Evolutionary conservation across 2,113 vertebrate genomes (phyloP).

Genomic region (Nannospalax galili): DNA sequence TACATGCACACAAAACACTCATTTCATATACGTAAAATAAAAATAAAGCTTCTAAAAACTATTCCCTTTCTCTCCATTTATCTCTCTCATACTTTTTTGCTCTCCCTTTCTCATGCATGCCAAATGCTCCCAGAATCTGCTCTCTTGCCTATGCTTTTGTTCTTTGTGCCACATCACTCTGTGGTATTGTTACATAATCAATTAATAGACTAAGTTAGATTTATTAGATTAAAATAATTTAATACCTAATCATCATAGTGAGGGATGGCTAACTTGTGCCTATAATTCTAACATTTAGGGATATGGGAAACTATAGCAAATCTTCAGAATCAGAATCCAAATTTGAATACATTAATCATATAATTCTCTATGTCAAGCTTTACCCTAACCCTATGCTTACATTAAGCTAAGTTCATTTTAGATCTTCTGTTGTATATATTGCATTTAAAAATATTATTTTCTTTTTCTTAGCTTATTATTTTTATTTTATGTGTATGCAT

Average conservation of each 20-base stretch:
- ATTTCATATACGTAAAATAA: too few relatives aligned
- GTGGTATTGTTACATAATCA: too few relatives aligned
- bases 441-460: too few relatives aligned
- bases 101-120: neutral
- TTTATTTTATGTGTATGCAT: too few relatives aligned
- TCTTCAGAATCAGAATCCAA: neutral
- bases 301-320: neutral
- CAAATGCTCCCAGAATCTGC: neutral
- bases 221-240: neutral
- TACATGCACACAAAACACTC: too few relatives aligned
- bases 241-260: neutral
- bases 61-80: neutral
- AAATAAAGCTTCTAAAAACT: too few relatives aligned
- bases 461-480: too few relatives aligned
- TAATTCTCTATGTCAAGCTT: neutral
- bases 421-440: neutral
- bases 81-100: too few relatives aligned
- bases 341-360: neutral
- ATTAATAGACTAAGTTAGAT: neutral
- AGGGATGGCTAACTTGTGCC: neutral
- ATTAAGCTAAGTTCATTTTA: neutral
- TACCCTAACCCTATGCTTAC: neutral
- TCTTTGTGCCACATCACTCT: too few relatives aligned
- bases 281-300: neutral
- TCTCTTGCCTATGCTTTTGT: neutral